Evolutionary conservation across 2,797 vertebrate species (phyloP), one percentile per base, ranked within the genome.

Genomic region (Decapterus maruadsi): DNA sequence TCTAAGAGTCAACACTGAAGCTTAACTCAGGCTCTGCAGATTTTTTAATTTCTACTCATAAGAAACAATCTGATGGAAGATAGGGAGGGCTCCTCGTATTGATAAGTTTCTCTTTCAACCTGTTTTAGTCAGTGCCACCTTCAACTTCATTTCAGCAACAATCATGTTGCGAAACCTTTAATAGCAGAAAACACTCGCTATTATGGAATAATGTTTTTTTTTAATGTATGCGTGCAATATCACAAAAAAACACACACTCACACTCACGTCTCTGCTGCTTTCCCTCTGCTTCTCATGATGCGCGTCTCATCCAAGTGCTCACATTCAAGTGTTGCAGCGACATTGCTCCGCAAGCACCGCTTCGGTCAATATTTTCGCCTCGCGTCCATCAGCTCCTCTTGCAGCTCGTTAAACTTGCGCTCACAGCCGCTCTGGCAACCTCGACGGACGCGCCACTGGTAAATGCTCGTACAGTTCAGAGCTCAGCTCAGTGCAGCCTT

Each of bases 191-290:
- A 45, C 13, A 40, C 8, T 40, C 38, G 8, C 38, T 40, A 9
- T 45, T 20, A 19, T 22, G 50, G 3, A 11, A 16, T n/a, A 34
- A 34, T 34, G n/a, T n/a, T n/a, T n/a, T n/a, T n/a, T n/a, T n/a
- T n/a, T n/a, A n/a, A n/a, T n/a, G n/a, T n/a, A n/a, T n/a, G 22
- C 43, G 14, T 38, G n/a, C 34, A 54, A 17, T 40, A 19, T 26
- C 2, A 6, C 36, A 45, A 40, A 9, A 9, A 34, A 48, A 64
- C 45, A 29, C 62, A 64, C 40, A 34, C 19, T n/a, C 56, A 13
- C 68, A 92, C 93, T 93, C 72, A 94, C 93, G 80, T 90, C 70
- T 83, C 64, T 57, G 69, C 20, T 1, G 72, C 79, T 82, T 78
- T 81, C 19, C 78, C 84, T 86, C 85, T 85, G 58, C 72, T 80